phyloP scores from a whole-genome alignment of 2,797 vertebrate species.

The Hozukius guyotensis region DNA sequence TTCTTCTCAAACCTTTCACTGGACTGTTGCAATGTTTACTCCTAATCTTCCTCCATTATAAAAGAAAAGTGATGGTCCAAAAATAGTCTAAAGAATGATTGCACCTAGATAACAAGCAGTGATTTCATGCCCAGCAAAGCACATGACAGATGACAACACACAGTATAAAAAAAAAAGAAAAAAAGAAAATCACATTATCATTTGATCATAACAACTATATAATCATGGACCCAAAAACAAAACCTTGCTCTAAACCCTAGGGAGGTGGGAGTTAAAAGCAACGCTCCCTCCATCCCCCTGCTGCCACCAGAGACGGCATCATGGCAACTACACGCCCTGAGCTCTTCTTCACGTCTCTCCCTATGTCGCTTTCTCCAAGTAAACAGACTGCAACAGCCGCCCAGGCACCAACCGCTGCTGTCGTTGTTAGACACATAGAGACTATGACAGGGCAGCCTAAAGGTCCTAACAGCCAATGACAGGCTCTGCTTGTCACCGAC shows the following conservation, averaged over 20 bases:
- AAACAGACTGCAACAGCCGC: conserved; percentile 38
- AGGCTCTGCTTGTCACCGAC: conserved; percentile 1
- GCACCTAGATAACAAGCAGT: neutral
- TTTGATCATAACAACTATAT: conserved; percentile 6
- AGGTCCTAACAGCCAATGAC: conserved; percentile 27
- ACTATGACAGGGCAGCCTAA: conserved; percentile 34
- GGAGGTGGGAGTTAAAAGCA: conserved; percentile 22
- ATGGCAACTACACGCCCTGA: conserved; percentile 38
- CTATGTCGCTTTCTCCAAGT: neutral
- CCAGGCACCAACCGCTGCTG: conserved; percentile 10
- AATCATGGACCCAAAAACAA: neutral
- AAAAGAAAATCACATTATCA: neutral
- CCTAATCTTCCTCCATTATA: neutral
- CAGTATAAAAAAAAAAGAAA: neutral
- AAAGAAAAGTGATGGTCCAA: neutral
- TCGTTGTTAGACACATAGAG: neutral
- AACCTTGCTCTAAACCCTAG: neutral
- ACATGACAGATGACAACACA: neutral
- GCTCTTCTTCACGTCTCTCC: conserved; percentile 13
- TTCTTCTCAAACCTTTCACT: neutral
- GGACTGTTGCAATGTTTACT: neutral
- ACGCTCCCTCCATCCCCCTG: conserved; percentile 2
- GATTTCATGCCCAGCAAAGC: neutral
- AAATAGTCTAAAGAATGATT: neutral
- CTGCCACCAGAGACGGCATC: conserved; percentile 50